Conservation (phyloP, 2,888 invertebrate species). For the Coenonympha arcania region DNA sequence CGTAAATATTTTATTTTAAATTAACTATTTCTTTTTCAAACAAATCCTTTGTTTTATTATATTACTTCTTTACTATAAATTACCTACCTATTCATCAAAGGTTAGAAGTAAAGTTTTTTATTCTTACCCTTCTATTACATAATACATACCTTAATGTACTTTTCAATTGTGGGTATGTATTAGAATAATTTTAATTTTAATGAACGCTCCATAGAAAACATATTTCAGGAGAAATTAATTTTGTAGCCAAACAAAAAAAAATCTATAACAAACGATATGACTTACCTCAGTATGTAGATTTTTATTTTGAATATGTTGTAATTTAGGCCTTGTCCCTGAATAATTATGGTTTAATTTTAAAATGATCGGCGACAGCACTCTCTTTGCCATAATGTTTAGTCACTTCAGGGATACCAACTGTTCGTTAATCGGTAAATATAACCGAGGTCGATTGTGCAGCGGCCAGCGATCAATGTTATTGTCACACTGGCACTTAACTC, state of each 20-base stretch:
- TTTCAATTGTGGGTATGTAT: not conserved
- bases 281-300: conserved; percentile 27
- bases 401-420: conserved; percentile 4
- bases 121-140: not conserved
- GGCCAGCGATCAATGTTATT: conserved; percentile 4
- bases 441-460: conserved; percentile 1
- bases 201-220: too few relatives aligned
- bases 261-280: not conserved
- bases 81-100: too few relatives aligned
- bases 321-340: conserved; percentile 18
- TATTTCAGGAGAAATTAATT: too few relatives aligned
- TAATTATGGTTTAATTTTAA: conserved; percentile 35
- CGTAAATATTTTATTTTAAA: too few relatives aligned
- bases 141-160: not conserved
- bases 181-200: too few relatives aligned
- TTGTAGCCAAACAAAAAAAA: too few relatives aligned
- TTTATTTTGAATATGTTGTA: conserved; percentile 14
- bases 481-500: not conserved
- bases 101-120: not conserved
- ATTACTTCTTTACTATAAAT: too few relatives aligned
- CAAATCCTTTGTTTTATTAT: too few relatives aligned
- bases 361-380: conserved; percentile 31
- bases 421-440: not conserved
- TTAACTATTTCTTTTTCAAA: too few relatives aligned
- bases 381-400: conserved; percentile 39